Conservation (phyloP, 1,140 invertebrate species). For the Diorhabda sublineata region DNA sequence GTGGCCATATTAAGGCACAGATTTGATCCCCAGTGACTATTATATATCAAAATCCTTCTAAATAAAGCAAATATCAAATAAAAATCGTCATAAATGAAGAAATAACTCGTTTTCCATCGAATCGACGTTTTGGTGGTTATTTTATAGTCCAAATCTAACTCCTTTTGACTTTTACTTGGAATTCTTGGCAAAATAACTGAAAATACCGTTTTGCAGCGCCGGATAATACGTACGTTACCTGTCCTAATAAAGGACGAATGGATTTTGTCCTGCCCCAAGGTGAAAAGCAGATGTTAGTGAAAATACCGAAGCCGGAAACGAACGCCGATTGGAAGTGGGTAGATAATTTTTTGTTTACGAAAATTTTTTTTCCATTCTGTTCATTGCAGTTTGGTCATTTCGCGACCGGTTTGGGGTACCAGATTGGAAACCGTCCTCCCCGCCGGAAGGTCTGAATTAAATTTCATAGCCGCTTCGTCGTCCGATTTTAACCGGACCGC, state of each 20-base stretch:
- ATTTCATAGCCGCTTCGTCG: conserved; percentile 59
- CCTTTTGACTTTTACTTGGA: too few relatives aligned
- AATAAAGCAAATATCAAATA: too few relatives aligned
- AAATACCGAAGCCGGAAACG: conserved; percentile 60
- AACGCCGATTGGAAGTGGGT: conserved; percentile 56
- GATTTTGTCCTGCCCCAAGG: conserved; percentile 54
- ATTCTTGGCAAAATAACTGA: too few relatives aligned
- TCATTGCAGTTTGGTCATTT: conserved; percentile 54
- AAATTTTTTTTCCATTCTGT: background rate
- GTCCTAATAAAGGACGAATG: conserved; percentile 54
- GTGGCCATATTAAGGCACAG: too few relatives aligned
- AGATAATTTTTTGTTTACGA: background rate
- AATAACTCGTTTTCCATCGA: conserved; percentile 4
- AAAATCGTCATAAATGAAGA: conserved; percentile 10
- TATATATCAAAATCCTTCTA: too few relatives aligned
- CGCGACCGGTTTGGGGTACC: conserved; percentile 61
- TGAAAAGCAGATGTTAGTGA: conserved; percentile 53
- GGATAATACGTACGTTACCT: conserved; percentile 59
- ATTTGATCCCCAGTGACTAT: too few relatives aligned
- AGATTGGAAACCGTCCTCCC: conserved; percentile 58
- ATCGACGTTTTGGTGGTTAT: too few relatives aligned
- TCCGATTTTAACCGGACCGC: conserved; percentile 49
- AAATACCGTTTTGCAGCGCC: conserved; percentile 34
- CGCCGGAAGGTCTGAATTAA: conserved; percentile 55
- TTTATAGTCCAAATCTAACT: too few relatives aligned